Conservation (phyloP, 2,888 invertebrate species). For the Anoplius nigerrimus region DNA sequence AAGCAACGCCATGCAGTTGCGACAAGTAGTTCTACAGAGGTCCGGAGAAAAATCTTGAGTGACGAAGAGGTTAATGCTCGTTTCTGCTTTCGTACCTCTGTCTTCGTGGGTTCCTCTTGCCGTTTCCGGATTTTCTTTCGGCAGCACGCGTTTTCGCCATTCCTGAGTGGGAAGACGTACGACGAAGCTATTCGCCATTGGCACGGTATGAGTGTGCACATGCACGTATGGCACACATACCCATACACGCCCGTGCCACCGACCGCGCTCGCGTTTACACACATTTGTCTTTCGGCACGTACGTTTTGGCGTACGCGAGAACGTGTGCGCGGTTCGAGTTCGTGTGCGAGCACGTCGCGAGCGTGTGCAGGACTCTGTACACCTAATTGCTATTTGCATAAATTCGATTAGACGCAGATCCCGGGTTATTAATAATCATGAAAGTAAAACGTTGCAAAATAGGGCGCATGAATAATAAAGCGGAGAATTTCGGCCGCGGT, state of each 20-base stretch:
- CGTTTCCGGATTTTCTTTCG: conserved; percentile 39
- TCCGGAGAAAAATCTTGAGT: too few species aligned
- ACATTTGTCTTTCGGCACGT: neutral
- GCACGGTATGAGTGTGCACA: neutral
- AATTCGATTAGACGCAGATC: conserved; percentile 63
- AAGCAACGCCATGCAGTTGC: too few species aligned
- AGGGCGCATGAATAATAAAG: conserved; percentile 62
- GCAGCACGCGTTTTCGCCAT: conserved; percentile 24
- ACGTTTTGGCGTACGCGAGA: neutral
- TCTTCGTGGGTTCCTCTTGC: too few species aligned
- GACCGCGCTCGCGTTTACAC: neutral
- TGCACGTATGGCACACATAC: too few species aligned
- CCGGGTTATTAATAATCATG: conserved; percentile 61
- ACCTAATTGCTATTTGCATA: conserved; percentile 64
- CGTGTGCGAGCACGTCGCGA: conserved; percentile 12
- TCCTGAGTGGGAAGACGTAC: neutral
- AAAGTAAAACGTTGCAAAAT: conserved; percentile 64
- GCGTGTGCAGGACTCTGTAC: conserved; percentile 45
- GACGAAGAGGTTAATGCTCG: too few species aligned
- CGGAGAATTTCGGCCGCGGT: conserved; percentile 8
- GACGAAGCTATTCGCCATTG: neutral
- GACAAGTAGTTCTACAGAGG: too few species aligned
- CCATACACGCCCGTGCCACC: too few species aligned
- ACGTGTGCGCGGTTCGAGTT: conserved; percentile 26
- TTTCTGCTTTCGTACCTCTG: too few species aligned